These are phyloP conservation scores for Protaetia brevitarsis DNA, from an alignment of 1,140 invertebrate genomes.

Conservation along the genomic window DNA sequence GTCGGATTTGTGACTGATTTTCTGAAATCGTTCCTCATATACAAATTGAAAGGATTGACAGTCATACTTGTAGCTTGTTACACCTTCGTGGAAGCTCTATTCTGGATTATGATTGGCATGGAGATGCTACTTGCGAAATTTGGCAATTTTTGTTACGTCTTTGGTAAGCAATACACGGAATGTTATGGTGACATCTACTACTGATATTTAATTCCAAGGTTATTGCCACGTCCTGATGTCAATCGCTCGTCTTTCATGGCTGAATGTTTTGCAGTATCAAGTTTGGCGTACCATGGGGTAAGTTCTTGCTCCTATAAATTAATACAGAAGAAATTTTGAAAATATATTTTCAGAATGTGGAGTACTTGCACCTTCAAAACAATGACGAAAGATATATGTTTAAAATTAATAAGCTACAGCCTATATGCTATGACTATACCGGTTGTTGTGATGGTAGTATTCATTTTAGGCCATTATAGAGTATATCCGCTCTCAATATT, in stretches of 20 bases:
- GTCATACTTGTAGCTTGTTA: neutral
- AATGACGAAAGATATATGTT: neutral
- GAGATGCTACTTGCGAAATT: neutral
- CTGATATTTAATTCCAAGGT: neutral
- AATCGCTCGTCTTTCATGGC: neutral
- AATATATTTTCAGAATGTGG: neutral
- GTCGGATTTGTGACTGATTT: neutral
- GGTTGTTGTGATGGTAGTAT: neutral
- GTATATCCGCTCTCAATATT: neutral
- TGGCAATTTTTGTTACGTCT: neutral
- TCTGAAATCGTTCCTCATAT: neutral
- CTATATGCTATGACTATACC: neutral
- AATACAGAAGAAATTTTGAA: too few relatives aligned
- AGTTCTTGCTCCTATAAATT: neutral
- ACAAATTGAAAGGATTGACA: neutral
- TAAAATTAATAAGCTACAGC: neutral
- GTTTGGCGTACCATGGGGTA: neutral
- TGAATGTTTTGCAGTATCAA: neutral
- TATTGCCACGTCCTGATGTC: neutral
- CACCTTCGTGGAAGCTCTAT: neutral
- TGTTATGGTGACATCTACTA: neutral
- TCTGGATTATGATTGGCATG: neutral
- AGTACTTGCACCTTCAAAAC: neutral
- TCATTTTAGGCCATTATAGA: neutral
- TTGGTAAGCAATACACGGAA: neutral